Evolutionary conservation across 1,140 invertebrate species (phyloP), one percentile per base, ranked within the genome.

Genomic region (Aphaenogaster floridana): DNA sequence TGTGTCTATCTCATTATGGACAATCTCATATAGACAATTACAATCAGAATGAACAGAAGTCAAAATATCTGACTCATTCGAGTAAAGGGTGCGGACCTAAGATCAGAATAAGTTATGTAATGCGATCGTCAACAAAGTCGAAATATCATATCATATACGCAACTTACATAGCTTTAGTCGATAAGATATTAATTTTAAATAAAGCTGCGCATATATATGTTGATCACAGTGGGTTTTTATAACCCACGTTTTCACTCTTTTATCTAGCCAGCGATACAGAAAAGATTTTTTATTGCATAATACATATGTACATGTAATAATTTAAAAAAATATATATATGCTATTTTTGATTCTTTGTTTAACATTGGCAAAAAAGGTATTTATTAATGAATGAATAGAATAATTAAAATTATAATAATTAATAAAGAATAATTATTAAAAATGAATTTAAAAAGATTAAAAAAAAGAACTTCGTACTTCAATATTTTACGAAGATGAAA

Each of bases 181-280:
- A 84, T 80, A 88, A 77, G 74, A 88, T 88, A 77, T 77, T 77
- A 71, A 89, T 89, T 89, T 89, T 61, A 52, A 79, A n/a, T n/a
- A 64, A 34, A 85, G 39, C 7, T 57, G 0, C 6, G 17, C 3
- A n/a, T 9, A 54, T 5, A n/a, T 9, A 54, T 5, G 15, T 11
- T 34, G 57, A 63, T 84, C 36, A 42, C 11, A 21, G 21, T 15
- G 2, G 36, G 39, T 21, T 78, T 68, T 88, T 68, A 86, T 34
- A 87, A 54, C 42, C 17, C 42, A 54, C 34, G n/a, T n/a, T 50
- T 52, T 72, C 15, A 4, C 1, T n/a, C 0, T 13, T n/a, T 80
- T 88, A 88, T 88, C 87, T 64, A 39, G n/a, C 1, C 1, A 21
- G 7, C 21, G 28, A 34, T 42, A 57, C 13, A 9, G 5, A 42